Percentiles rank a stretch among this genome's conserved stretches.
phyloP scores from a whole-genome alignment of 2,888 invertebrate genomes.

The Megalurothrips usitatus region DNA sequence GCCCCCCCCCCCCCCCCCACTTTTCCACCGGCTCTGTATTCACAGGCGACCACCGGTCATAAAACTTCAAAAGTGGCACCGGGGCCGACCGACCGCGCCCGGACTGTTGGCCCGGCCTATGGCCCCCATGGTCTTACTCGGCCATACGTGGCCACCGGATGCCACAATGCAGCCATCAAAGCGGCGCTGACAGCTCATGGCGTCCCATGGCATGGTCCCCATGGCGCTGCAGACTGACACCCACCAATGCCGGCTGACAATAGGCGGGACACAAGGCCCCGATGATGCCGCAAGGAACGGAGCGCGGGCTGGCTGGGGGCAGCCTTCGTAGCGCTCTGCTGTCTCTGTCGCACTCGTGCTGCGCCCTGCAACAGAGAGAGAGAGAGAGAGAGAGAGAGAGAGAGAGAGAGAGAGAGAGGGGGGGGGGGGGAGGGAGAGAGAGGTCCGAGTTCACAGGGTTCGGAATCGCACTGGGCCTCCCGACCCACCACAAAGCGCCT shows the following conservation, averaged over 20 bases:
- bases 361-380: too few relatives aligned
- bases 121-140: background rate
- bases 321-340: too few relatives aligned
- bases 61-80: constrained; percentile 13
- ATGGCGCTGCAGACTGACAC: constrained; percentile 9
- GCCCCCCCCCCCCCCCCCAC: background rate
- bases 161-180: background rate
- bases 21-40: background rate
- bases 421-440: too few relatives aligned
- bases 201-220: background rate
- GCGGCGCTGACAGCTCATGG: background rate
- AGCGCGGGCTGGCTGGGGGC: too few relatives aligned
- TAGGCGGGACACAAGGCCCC: too few relatives aligned
- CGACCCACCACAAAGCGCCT: too few relatives aligned
- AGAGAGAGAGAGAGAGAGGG: too few relatives aligned
- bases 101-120: background rate
- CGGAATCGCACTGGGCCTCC: too few relatives aligned
- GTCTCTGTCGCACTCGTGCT: too few relatives aligned
- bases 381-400: too few relatives aligned
- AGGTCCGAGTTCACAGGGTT: too few relatives aligned
- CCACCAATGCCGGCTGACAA: background rate
- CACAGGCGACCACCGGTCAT: background rate
- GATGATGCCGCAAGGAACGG: too few relatives aligned
- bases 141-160: background rate
- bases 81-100: background rate